These are phyloP conservation scores for Eupithecia inturbata DNA, from an alignment of 2,888 invertebrate species.

Conservation along the genomic window DNA sequence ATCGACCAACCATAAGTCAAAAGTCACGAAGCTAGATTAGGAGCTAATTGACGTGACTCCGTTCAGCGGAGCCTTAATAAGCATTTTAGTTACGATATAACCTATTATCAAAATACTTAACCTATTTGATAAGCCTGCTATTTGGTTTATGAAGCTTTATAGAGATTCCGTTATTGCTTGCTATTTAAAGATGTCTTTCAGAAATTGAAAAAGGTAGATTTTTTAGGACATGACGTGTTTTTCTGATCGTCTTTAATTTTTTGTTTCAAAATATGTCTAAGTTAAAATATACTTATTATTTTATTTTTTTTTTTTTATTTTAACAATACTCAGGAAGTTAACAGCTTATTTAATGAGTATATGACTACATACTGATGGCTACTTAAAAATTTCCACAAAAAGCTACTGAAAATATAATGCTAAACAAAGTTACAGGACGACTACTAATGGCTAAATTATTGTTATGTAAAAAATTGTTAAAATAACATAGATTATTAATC, in stretches of 20 bases:
- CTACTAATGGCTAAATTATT: too few relatives aligned
- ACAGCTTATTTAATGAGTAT: too few relatives aligned
- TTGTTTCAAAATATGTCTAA: too few relatives aligned
- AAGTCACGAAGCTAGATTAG: slow-evolving; percentile 78
- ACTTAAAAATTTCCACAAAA: too few relatives aligned
- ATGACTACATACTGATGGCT: too few relatives aligned
- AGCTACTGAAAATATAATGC: too few relatives aligned
- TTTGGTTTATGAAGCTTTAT: slow-evolving; percentile 38
- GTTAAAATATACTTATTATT: too few relatives aligned
- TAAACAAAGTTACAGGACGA: too few relatives aligned
- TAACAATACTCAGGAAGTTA: too few relatives aligned
- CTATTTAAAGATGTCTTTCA: slow-evolving; percentile 5
- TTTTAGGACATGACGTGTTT: background rate
- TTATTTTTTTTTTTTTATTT: too few relatives aligned
- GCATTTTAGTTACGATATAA: slow-evolving; percentile 79
- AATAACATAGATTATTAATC: too few relatives aligned
- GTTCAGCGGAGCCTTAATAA: slow-evolving; percentile 75
- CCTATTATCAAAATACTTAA: slow-evolving; percentile 81
- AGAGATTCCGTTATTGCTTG: slow-evolving; percentile 18
- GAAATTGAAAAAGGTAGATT: background rate
- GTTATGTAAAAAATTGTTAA: too few relatives aligned
- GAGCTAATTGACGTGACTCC: slow-evolving; percentile 78
- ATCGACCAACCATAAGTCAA: slow-evolving; percentile 79
- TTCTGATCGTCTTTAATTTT: background rate
- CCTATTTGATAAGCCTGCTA: slow-evolving; percentile 69